These are phyloP conservation scores for Eurytoma californica DNA, from an alignment of 2,888 invertebrate species.

Conservation along the genomic window DNA sequence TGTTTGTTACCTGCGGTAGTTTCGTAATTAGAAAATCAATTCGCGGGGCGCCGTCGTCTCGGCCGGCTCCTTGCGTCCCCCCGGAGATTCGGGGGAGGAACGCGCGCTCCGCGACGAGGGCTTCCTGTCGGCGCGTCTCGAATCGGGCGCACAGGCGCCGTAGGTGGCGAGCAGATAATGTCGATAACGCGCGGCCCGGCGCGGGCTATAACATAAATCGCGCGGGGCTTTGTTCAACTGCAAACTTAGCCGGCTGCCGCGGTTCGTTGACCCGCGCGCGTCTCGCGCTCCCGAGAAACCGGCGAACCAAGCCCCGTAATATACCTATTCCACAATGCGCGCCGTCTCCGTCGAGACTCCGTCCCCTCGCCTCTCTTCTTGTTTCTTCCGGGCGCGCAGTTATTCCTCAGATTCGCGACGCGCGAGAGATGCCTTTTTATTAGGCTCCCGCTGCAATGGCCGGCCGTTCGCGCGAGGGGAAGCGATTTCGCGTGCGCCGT, in stretches of 20 bases:
- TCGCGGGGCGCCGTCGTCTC: slow-evolving; percentile 2
- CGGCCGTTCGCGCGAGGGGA: slow-evolving; percentile 8
- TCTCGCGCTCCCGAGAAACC: slow-evolving; percentile 1
- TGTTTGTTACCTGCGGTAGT: slow-evolving; percentile 55
- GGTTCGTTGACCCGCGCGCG: slow-evolving; percentile 53
- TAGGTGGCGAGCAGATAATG: slow-evolving; percentile 54
- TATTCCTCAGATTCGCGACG: slow-evolving; percentile 43
- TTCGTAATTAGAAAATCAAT: slow-evolving; percentile 56
- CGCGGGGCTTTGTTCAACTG: slow-evolving; percentile 55
- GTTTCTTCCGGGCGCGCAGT: slow-evolving; percentile 31
- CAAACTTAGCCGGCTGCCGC: slow-evolving; percentile 39
- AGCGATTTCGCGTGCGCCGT: slow-evolving; percentile 4
- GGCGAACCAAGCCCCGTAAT: slow-evolving; percentile 12
- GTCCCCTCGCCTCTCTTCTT: slow-evolving; percentile 16
- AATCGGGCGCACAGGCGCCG: slow-evolving; percentile 45
- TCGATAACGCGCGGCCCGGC: slow-evolving; percentile 55
- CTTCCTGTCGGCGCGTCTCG: slow-evolving; percentile 30
- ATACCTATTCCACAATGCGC: slow-evolving; percentile 28
- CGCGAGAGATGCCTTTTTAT: slow-evolving; percentile 1
- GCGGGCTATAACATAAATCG: slow-evolving; percentile 52
- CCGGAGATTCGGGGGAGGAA: neutral
- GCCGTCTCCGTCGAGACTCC: slow-evolving; percentile 26
- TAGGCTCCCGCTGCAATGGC: slow-evolving; percentile 38
- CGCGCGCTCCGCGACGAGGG: slow-evolving; percentile 20
- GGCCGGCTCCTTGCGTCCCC: neutral